Conservation (phyloP, 2,797 vertebrate genomes). For the Scarus forsteni region DNA sequence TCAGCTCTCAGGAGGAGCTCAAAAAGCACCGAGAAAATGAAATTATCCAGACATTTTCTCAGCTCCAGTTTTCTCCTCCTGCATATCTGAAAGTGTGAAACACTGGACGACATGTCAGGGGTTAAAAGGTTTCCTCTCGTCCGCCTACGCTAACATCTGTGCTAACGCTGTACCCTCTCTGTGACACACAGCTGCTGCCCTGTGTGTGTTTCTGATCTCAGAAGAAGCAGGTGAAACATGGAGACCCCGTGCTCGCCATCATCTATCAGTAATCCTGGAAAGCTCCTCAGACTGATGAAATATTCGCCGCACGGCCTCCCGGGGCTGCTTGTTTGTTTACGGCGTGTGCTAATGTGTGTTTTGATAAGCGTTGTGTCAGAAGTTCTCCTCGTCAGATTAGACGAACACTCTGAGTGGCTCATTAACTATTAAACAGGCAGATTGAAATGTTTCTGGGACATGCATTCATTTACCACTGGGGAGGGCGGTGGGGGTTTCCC, state of each 20-base stretch:
- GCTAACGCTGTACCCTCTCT: background rate
- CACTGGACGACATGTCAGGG: background rate
- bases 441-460: conserved; percentile 78
- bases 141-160: conserved; percentile 5
- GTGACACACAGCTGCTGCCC: background rate
- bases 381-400: conserved; percentile 76
- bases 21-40: too few relatives aligned
- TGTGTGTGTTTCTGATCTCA: background rate
- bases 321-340: conserved; percentile 75
- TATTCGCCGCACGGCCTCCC: conserved; percentile 40
- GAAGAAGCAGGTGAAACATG: conserved; percentile 14
- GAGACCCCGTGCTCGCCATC: background rate
- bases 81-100: background rate
- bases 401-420: conserved; percentile 56
- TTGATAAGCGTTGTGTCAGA: conserved; percentile 79
- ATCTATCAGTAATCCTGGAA: conserved; percentile 48
- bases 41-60: background rate
- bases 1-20: too few relatives aligned
- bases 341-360: conserved; percentile 73
- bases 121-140: background rate
- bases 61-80: background rate
- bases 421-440: conserved; percentile 80
- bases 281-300: conserved; percentile 62
- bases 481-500: conserved; percentile 24
- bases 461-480: conserved; percentile 59